phyloP scores from a whole-genome alignment of 2,888 invertebrate genomes.

The Cataglyphis altisquamis region DNA sequence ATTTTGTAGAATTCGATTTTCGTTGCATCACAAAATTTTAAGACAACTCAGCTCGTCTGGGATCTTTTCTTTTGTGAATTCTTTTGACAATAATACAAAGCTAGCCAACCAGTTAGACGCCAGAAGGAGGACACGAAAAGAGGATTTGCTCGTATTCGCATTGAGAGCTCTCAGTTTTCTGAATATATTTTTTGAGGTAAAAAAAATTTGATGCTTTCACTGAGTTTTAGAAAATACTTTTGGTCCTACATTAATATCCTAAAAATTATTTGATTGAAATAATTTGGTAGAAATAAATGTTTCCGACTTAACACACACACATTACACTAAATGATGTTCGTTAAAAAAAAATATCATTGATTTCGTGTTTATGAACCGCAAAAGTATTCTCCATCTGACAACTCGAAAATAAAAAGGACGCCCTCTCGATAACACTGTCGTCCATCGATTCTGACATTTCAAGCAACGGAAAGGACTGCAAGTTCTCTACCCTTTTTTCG shows the following conservation, averaged over 20 bases:
- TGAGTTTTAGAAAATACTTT: background rate
- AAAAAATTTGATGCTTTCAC: background rate
- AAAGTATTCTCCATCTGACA: background rate
- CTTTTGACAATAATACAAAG: slow-evolving; percentile 26
- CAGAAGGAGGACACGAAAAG: slow-evolving; percentile 8
- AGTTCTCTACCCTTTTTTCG: slow-evolving; percentile 15
- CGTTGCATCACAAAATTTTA: slow-evolving; percentile 30
- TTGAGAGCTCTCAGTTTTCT: background rate
- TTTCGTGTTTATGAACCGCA: background rate
- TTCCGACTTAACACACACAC: background rate
- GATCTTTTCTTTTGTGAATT: slow-evolving; percentile 23
- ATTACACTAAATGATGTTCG: background rate
- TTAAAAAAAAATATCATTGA: background rate
- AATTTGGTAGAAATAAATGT: background rate
- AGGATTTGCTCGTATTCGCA: slow-evolving; percentile 2
- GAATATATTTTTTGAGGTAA: background rate
- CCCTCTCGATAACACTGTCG: slow-evolving; percentile 1
- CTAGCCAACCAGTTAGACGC: slow-evolving; percentile 7
- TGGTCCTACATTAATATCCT: background rate
- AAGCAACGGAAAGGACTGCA: background rate
- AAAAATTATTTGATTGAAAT: background rate
- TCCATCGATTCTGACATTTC: slow-evolving; percentile 3
- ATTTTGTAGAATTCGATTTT: slow-evolving; percentile 16
- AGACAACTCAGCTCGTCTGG: slow-evolving; percentile 11
- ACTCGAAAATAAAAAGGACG: background rate